Percentiles rank a stretch among this genome's conserved stretches.
phyloP scores from a whole-genome alignment of 2,113 vertebrate genomes.

The Phrynosoma platyrhinos region DNA sequence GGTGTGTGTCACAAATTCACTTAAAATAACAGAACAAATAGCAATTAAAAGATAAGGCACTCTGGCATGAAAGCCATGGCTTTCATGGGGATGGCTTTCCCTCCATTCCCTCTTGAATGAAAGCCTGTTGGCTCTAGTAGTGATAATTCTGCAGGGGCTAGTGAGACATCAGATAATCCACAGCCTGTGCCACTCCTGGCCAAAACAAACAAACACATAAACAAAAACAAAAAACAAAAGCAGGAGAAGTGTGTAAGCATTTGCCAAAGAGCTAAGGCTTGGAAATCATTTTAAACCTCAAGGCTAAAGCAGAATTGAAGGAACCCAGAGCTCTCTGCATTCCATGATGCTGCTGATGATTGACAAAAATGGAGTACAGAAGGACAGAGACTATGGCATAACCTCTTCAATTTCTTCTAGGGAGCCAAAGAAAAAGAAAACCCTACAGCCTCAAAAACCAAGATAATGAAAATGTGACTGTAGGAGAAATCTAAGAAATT shows the following conservation, averaged over 20 bases:
- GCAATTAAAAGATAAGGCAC: not conserved
- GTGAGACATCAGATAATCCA: not conserved
- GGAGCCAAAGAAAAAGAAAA: not conserved
- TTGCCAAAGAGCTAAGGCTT: not conserved
- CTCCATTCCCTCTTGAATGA: not conserved
- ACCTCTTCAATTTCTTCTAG: not conserved
- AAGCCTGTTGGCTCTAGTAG: not conserved
- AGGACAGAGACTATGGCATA: not conserved
- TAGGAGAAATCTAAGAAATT: not conserved
- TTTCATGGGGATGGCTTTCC: not conserved
- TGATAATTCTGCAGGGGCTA: not conserved
- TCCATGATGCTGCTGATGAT: too few species aligned
- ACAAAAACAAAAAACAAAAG: not conserved
- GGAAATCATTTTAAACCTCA: not conserved
- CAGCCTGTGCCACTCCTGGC: not conserved
- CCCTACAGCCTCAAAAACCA: not conserved
- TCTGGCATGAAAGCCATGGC: not conserved
- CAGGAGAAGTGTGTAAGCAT: too few species aligned
- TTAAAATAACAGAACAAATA: not conserved
- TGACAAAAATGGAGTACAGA: not conserved
- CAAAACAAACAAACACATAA: too few species aligned
- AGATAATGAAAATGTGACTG: not conserved
- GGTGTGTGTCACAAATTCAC: not conserved
- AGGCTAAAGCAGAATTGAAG: not conserved
- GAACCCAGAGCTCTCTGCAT: too few species aligned